A percentile compares a stretch with the other conserved stretches of the same genome.
Evolutionary conservation across 1,140 invertebrate species (phyloP).

Genomic region (Camponotus floridanus): DNA sequence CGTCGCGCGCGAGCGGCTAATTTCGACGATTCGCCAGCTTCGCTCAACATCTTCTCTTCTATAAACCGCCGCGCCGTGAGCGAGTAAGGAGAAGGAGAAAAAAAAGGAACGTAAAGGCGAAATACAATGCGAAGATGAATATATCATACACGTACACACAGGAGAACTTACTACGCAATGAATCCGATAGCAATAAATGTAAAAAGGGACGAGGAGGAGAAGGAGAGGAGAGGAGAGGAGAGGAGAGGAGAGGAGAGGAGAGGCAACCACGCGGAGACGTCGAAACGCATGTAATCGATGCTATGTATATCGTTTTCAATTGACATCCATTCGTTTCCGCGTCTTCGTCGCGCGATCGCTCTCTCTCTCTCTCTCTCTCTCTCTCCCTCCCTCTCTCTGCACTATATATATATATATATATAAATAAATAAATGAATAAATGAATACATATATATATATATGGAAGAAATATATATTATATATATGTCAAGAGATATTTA

Average conservation of each 20-base stretch:
- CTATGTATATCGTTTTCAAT: conserved; percentile 65
- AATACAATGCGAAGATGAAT: conserved; percentile 43
- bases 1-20: conserved; percentile 44
- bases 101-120: conserved; percentile 56
- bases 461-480: conserved; percentile 75
- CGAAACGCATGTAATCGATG: conserved; percentile 63
- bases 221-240: background rate
- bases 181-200: conserved; percentile 85
- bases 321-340: conserved; percentile 67
- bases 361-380: no score
- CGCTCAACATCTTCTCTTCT: conserved; percentile 71
- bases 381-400: conserved; percentile 36
- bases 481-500: conserved; percentile 83
- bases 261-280: conserved; percentile 68
- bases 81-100: conserved; percentile 19
- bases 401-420: conserved; percentile 81
- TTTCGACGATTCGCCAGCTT: conserved; percentile 41
- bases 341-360: conserved; percentile 70
- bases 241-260: conserved; percentile 12
- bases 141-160: conserved; percentile 74
- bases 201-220: conserved; percentile 64
- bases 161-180: conserved; percentile 82
- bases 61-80: conserved; percentile 5
- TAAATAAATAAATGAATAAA: conserved; percentile 74
- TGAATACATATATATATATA: conserved; percentile 71